phyloP scores from a whole-genome alignment of 2,888 invertebrate species.

The Belgica antarctica region DNA sequence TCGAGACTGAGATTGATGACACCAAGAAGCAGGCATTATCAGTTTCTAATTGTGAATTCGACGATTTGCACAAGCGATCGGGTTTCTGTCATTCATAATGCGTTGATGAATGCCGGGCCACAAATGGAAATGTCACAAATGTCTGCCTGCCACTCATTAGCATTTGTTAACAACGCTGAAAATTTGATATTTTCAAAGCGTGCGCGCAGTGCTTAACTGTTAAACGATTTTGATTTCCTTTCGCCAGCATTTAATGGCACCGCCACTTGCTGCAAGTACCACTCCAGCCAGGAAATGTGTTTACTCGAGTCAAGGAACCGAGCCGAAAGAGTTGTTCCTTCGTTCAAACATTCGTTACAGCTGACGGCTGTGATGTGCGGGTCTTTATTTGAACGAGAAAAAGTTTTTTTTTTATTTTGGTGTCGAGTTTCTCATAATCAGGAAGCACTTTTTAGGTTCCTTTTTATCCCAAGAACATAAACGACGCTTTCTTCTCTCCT shows the following conservation, averaged over 20 bases:
- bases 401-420: too few species aligned
- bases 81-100: background rate
- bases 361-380: background rate
- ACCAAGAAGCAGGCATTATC: background rate
- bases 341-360: background rate
- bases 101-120: too few species aligned
- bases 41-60: conserved; percentile 5
- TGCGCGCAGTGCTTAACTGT: conserved; percentile 13
- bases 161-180: conserved; percentile 16
- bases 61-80: conserved; percentile 8
- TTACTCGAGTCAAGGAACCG: too few species aligned
- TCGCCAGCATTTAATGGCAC: background rate
- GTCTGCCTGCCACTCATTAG: conserved; percentile 26
- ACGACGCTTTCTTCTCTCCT: background rate
- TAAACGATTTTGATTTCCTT: conserved; percentile 30
- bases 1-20: conserved; percentile 4
- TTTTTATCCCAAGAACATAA: conserved; percentile 5
- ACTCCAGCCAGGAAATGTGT: conserved; percentile 13
- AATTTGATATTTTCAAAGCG: conserved; percentile 34
- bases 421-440: conserved; percentile 40
- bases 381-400: too few species aligned
- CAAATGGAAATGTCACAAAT: background rate
- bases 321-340: conserved; percentile 4
- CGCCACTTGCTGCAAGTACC: background rate
- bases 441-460: conserved; percentile 42